Conservation (phyloP, 2,888 invertebrate genomes). For the Drosophila mimetica region DNA sequence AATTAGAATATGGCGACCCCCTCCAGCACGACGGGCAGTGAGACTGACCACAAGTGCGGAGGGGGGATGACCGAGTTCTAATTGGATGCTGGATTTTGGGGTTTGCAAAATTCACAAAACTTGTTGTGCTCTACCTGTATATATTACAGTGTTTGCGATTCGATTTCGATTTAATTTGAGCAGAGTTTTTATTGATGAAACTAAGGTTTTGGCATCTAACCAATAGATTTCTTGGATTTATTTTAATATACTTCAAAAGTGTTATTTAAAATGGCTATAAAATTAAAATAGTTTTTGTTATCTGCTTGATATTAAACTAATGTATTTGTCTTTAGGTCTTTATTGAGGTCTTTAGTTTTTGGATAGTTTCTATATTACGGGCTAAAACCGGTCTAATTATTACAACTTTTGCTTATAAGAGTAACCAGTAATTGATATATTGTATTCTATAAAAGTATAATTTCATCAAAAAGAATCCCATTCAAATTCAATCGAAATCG, state of each 20-base stretch:
- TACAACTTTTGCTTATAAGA: fast-evolving
- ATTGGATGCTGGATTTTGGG: slow-evolving; percentile 61
- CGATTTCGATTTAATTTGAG: slow-evolving; percentile 1
- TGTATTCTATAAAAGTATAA: neutral
- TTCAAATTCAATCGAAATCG: neutral
- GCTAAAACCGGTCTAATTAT: neutral
- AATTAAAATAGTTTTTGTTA: no score
- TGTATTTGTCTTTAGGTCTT: no score
- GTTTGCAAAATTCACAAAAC: slow-evolving; percentile 6
- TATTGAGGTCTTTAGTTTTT: no score
- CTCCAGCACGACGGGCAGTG: slow-evolving; percentile 64
- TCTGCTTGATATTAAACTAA: no score
- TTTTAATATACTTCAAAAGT: no score
- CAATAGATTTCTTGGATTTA: no score
- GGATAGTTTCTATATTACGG: no score
- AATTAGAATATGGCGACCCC: slow-evolving; percentile 83
- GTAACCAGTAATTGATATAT: neutral
- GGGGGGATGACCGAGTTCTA: slow-evolving; percentile 81
- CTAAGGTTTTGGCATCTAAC: no score
- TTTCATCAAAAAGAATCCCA: neutral
- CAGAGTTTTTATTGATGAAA: neutral
- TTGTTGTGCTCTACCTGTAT: slow-evolving; percentile 34
- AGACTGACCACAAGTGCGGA: slow-evolving; percentile 68
- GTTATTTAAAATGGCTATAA: no score
- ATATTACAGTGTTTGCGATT: slow-evolving; percentile 11